A percentile compares a stretch with the other conserved stretches of the same genome.
Evolutionary conservation across 2,888 invertebrate genomes (phyloP).

Genomic region (Hipparchia sbordonii): DNA sequence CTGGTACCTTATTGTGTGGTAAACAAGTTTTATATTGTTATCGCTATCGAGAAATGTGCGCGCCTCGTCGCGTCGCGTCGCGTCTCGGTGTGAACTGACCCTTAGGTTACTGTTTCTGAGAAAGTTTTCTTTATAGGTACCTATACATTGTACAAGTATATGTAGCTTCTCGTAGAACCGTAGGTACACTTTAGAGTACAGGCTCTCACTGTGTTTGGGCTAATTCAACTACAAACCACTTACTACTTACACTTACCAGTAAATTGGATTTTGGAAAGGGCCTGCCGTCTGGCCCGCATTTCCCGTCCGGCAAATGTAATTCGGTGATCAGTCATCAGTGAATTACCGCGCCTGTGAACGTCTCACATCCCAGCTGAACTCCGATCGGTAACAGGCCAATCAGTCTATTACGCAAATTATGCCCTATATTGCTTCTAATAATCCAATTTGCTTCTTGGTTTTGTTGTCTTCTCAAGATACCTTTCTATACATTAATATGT

Average conservation of each 20-base stretch:
- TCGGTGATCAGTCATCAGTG: conserved; percentile 30
- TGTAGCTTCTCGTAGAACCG: background rate
- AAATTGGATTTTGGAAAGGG: conserved; percentile 27
- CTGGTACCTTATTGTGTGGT: too few species aligned
- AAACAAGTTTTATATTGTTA: too few species aligned
- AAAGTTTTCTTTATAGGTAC: too few species aligned
- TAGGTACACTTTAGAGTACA: background rate
- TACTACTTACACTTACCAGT: background rate
- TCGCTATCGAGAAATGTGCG: too few species aligned
- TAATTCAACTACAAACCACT: conserved; percentile 6
- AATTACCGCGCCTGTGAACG: conserved; percentile 34
- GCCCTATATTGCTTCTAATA: conserved; percentile 33
- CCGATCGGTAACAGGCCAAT: conserved; percentile 34
- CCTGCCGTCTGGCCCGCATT: conserved; percentile 31
- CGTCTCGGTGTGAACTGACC: too few species aligned
- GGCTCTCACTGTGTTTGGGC: background rate
- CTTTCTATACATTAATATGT: too few species aligned
- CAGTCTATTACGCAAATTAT: conserved; percentile 39
- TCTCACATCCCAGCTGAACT: conserved; percentile 30
- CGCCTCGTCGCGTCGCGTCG: too few species aligned
- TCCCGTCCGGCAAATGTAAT: conserved; percentile 31
- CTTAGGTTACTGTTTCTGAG: too few species aligned
- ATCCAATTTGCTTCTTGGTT: conserved; percentile 32
- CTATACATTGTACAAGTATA: too few species aligned
- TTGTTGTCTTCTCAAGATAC: conserved; percentile 19